A percentile compares a stretch with the other conserved stretches of the same genome.
These are phyloP conservation scores for Spodoptera littoralis DNA, from an alignment of 2,888 invertebrate genomes.

Conservation along the genomic window DNA sequence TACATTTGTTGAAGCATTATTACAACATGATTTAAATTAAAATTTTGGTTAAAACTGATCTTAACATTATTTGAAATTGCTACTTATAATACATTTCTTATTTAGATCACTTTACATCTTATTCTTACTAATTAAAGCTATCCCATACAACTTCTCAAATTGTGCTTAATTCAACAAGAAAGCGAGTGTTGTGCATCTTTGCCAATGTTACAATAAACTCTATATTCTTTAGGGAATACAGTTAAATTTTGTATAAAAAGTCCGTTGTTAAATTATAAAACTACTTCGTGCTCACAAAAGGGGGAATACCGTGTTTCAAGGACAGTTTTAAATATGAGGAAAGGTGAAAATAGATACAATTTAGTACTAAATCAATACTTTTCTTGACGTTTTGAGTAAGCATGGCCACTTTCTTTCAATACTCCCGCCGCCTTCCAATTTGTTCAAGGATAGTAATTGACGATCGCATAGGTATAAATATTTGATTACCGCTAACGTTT, in stretches of 20 bases:
- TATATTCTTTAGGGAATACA: slow-evolving; percentile 27
- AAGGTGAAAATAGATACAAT: slow-evolving; percentile 18
- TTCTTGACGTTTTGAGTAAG: slow-evolving; percentile 33
- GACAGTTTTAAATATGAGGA: slow-evolving; percentile 5
- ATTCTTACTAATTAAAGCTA: slow-evolving; percentile 87
- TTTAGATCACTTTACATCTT: slow-evolving; percentile 73
- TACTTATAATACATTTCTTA: slow-evolving; percentile 64
- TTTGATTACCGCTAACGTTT: slow-evolving; percentile 74
- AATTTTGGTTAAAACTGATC: slow-evolving; percentile 43
- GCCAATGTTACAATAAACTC: slow-evolving; percentile 35
- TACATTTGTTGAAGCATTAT: slow-evolving; percentile 36
- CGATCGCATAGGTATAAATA: slow-evolving; percentile 75
- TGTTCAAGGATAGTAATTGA: slow-evolving; percentile 83
- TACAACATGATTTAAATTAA: slow-evolving; percentile 31
- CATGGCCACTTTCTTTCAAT: slow-evolving; percentile 49
- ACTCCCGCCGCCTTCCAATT: slow-evolving; percentile 60
- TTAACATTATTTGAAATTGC: slow-evolving; percentile 51
- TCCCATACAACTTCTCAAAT: slow-evolving; percentile 86
- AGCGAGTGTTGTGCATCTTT: slow-evolving; percentile 71
- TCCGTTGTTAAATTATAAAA: slow-evolving; percentile 32
- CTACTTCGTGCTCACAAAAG: slow-evolving; percentile 41
- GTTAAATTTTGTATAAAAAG: slow-evolving; percentile 19
- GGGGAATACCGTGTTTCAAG: slow-evolving; percentile 18
- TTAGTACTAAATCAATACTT: slow-evolving; percentile 30
- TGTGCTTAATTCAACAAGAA: slow-evolving; percentile 79